phyloP scores from a whole-genome alignment of 2,797 vertebrate species.

The Malacoraja senta region DNA sequence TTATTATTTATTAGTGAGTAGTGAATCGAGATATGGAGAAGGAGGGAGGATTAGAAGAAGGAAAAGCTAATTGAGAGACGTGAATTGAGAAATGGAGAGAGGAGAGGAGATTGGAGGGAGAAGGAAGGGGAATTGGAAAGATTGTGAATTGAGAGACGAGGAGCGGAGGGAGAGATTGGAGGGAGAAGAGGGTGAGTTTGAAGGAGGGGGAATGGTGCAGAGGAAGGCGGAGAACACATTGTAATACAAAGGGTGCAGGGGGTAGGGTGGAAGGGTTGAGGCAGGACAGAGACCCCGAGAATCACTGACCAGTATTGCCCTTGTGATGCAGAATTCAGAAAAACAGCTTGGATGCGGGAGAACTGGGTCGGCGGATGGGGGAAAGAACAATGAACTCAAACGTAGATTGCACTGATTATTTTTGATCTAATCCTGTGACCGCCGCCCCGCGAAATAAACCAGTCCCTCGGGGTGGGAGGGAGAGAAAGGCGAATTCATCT shows the following conservation, averaged over 20 bases:
- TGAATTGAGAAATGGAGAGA: background rate
- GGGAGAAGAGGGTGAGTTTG: too few species aligned
- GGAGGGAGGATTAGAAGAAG: too few species aligned
- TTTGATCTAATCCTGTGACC: too few species aligned
- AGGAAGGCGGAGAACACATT: too few species aligned
- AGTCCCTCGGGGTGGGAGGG: too few species aligned
- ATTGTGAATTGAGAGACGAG: background rate
- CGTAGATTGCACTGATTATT: background rate
- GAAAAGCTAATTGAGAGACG: background rate
- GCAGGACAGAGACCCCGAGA: background rate
- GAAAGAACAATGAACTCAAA: background rate
- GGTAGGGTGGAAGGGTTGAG: background rate
- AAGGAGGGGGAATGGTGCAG: background rate
- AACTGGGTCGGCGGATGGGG: background rate
- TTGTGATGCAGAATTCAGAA: background rate
- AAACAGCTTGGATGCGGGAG: background rate
- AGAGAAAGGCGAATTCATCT: too few species aligned
- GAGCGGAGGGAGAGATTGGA: background rate
- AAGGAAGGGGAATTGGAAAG: background rate
- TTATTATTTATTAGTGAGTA: too few species aligned
- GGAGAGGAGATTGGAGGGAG: too few species aligned
- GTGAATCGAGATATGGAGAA: background rate
- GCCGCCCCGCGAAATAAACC: too few species aligned
- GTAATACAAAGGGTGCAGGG: background rate
- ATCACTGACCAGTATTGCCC: background rate